These are phyloP conservation scores for Amazona vittata DNA, from an alignment of 2,113 vertebrate genomes.

Conservation along the genomic window DNA sequence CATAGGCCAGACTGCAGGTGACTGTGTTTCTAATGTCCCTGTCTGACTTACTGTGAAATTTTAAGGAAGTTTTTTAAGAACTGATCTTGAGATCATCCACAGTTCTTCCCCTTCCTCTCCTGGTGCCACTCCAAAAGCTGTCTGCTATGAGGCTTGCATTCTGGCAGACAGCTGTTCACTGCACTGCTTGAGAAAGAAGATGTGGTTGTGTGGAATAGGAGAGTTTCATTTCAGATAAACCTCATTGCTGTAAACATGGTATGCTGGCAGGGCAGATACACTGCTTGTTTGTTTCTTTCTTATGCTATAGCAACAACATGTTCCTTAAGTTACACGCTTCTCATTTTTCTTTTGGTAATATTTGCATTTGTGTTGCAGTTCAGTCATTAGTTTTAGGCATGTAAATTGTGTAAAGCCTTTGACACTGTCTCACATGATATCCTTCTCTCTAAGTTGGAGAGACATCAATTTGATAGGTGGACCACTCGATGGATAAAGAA, in stretches of 20 bases:
- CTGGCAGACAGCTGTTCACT: not conserved
- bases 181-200: not conserved
- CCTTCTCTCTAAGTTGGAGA: too few relatives aligned
- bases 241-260: not conserved
- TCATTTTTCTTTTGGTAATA: not conserved
- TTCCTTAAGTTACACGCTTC: not conserved
- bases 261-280: not conserved
- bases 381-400: not conserved
- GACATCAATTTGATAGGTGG: too few relatives aligned
- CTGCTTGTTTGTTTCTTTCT: not conserved
- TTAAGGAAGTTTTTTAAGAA: not conserved
- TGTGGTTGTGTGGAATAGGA: slow-evolving; percentile 5
- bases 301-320: not conserved
- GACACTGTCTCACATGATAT: too few relatives aligned
- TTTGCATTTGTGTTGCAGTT: not conserved
- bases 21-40: not conserved
- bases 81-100: not conserved
- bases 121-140: not conserved
- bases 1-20: not conserved
- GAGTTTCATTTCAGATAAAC: slow-evolving; percentile 3
- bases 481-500: too few relatives aligned
- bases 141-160: not conserved
- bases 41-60: not conserved
- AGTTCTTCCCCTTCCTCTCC: slow-evolving; percentile 32
- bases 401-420: not conserved